phyloP scores from a whole-genome alignment of 2,797 vertebrate species.

The Oryzias sinensis region DNA sequence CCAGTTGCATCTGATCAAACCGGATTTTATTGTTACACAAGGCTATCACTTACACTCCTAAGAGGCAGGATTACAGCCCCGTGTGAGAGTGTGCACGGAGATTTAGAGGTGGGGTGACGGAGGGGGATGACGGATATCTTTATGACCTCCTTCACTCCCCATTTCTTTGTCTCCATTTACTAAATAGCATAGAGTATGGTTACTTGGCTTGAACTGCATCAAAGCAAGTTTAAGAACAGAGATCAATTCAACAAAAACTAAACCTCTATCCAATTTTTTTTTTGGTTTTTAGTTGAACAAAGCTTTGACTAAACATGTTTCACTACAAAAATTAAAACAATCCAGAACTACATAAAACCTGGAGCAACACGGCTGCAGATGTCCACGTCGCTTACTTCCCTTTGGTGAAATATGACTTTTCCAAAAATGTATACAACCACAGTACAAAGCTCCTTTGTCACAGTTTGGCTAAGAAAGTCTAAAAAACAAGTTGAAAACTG shows the following conservation, averaged over 20 bases:
- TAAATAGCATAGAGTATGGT: constrained; percentile 63
- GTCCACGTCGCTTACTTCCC: constrained; percentile 35
- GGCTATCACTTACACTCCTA: constrained; percentile 74
- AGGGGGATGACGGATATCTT: constrained; percentile 70
- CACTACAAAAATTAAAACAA: constrained; percentile 13
- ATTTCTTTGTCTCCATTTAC: constrained; percentile 71
- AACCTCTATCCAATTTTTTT: constrained; percentile 26
- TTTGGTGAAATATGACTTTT: constrained; percentile 12
- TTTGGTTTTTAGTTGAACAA: constrained; percentile 26
- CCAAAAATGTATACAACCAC: constrained; percentile 22
- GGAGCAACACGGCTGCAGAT: constrained; percentile 2
- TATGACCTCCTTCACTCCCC: constrained; percentile 65
- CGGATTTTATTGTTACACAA: constrained; percentile 73
- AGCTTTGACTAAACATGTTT: constrained; percentile 8
- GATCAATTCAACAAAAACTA: constrained; percentile 47
- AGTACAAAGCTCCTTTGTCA: constrained; percentile 30
- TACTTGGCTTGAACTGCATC: constrained; percentile 45
- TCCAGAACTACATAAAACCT: constrained; percentile 15
- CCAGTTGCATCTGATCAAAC: constrained; percentile 69
- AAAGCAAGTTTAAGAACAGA: constrained; percentile 39
- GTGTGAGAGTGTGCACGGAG: constrained; percentile 47
- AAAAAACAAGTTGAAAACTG: constrained; percentile 7
- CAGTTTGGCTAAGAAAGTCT: constrained; percentile 5
- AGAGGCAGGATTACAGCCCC: constrained; percentile 72
- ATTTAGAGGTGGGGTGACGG: constrained; percentile 41